These are phyloP conservation scores for Cyanocitta stelleri DNA, from an alignment of 2,113 vertebrate species.

Conservation along the genomic window DNA sequence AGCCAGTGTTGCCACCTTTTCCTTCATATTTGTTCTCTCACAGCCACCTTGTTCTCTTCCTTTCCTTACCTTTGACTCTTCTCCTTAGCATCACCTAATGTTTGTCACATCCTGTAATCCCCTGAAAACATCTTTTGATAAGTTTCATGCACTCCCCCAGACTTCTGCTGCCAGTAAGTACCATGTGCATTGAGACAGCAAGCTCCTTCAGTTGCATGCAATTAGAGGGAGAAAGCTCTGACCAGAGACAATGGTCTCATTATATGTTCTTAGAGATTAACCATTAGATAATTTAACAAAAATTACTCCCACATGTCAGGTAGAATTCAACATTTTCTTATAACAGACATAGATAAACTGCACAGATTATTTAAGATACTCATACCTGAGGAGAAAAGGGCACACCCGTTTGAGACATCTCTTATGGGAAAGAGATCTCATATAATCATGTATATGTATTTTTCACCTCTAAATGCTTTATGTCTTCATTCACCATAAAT, in stretches of 20 bases:
- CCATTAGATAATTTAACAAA: not conserved
- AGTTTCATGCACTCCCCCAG: not conserved
- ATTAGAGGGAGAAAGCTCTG: not conserved
- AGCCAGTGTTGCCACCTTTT: not conserved
- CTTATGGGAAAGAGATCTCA: not conserved
- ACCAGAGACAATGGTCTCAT: too few species aligned
- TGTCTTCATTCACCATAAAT: not conserved
- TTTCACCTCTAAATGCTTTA: not conserved
- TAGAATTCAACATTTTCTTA: not conserved
- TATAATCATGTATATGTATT: not conserved
- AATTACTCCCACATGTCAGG: not conserved
- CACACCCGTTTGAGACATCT: not conserved
- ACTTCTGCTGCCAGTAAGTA: not conserved
- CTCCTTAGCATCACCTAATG: not conserved
- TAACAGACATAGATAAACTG: not conserved
- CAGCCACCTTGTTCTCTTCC: not conserved
- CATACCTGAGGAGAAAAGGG: not conserved
- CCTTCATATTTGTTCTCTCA: not conserved
- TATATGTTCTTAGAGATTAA: not conserved
- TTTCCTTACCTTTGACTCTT: not conserved
- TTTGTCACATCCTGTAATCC: not conserved
- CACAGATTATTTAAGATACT: not conserved
- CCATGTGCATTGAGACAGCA: not conserved
- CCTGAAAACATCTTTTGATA: not conserved
- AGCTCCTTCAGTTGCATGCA: not conserved